phyloP scores from a whole-genome alignment of 2,888 invertebrate genomes.

The Agriotes lineatus region DNA sequence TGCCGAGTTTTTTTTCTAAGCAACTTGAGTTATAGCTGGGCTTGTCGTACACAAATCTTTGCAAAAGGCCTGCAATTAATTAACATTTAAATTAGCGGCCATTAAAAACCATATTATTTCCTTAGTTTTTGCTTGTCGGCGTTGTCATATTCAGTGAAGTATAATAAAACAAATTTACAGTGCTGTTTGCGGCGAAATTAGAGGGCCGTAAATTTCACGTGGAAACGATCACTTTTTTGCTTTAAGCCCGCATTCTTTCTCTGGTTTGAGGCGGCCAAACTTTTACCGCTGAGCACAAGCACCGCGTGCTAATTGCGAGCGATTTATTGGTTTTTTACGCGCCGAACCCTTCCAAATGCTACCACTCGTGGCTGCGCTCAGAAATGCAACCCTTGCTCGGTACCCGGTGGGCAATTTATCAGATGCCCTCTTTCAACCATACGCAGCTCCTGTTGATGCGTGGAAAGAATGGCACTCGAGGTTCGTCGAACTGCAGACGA shows the following conservation, averaged over 20 bases:
- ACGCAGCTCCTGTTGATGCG: not conserved
- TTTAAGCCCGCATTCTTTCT: conserved; percentile 11
- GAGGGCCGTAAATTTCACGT: conserved; percentile 12
- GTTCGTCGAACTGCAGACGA: not conserved
- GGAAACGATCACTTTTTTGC: conserved; percentile 16
- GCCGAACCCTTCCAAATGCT: conserved; percentile 15
- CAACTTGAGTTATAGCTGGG: too few species aligned
- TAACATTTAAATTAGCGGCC: conserved; percentile 3
- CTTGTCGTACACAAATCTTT: not conserved
- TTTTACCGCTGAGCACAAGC: conserved; percentile 13
- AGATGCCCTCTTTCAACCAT: conserved; percentile 3
- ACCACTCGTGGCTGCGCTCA: not conserved
- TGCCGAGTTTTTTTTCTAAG: too few species aligned
- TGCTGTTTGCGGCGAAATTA: conserved; percentile 7
- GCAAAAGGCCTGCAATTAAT: not conserved
- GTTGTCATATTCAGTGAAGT: conserved; percentile 9
- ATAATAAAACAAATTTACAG: conserved; percentile 8
- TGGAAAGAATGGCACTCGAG: not conserved
- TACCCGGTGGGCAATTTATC: conserved; percentile 8
- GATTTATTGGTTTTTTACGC: conserved; percentile 36
- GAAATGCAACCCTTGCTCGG: conserved; percentile 8
- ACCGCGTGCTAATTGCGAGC: conserved; percentile 28
- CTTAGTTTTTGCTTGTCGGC: not conserved
- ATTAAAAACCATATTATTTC: conserved; percentile 1
- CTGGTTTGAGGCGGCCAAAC: conserved; percentile 12